Conservation (phyloP, 2,888 invertebrate species). For the Dasypogon diadema region DNA sequence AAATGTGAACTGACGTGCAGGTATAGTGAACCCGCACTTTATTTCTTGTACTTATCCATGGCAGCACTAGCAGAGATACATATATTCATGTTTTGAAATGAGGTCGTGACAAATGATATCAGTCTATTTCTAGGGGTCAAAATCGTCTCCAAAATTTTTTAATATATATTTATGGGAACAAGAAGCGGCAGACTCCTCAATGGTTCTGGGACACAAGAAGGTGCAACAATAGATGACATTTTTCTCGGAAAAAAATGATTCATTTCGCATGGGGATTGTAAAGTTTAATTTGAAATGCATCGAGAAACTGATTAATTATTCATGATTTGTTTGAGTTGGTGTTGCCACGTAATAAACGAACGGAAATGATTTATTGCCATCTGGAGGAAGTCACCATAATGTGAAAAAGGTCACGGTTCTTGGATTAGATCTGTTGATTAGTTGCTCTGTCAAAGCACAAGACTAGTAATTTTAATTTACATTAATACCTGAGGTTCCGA, state of each 20-base stretch:
- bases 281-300: background rate
- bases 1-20: background rate
- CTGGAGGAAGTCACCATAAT: too few relatives aligned
- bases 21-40: slow-evolving; percentile 29
- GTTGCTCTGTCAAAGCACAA: too few relatives aligned
- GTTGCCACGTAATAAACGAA: background rate
- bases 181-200: background rate
- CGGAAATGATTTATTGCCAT: background rate
- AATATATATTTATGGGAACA: background rate
- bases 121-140: background rate
- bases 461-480: too few relatives aligned
- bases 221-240: background rate
- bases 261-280: background rate
- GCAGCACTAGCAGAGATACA: slow-evolving; percentile 5
- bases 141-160: background rate
- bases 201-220: background rate
- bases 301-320: background rate
- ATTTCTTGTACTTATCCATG: background rate
- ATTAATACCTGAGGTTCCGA: too few relatives aligned
- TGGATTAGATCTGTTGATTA: too few relatives aligned
- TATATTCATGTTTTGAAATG: background rate
- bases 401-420: too few relatives aligned
- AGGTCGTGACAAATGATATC: slow-evolving; percentile 4
- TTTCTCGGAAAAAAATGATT: background rate
- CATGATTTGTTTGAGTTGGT: background rate